These are phyloP conservation scores for Nesogale talazaci DNA, from an alignment of 2,113 vertebrate genomes.

Conservation along the genomic window DNA sequence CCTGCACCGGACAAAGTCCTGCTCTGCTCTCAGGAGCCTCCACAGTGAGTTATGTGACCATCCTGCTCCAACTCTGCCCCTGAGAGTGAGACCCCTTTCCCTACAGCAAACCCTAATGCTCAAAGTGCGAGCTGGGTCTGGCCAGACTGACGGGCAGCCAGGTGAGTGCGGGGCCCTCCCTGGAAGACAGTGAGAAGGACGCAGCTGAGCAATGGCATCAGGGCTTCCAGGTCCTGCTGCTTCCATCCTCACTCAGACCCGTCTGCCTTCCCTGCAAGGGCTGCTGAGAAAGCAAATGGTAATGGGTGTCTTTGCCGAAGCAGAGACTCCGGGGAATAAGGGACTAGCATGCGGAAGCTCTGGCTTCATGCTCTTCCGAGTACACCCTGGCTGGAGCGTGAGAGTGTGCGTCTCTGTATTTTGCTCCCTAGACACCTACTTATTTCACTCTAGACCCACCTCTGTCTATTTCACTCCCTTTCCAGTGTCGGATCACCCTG, in stretches of 20 bases:
- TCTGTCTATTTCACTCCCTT: background rate
- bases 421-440: background rate
- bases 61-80: background rate
- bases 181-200: no score
- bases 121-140: background rate
- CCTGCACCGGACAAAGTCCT: background rate
- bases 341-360: background rate
- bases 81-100: background rate
- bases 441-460: background rate
- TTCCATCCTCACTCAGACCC: background rate
- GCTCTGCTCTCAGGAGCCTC: background rate
- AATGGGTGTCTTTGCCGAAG: background rate
- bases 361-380: background rate
- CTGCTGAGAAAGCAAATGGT: background rate
- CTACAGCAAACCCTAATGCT: background rate
- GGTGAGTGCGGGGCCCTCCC: background rate
- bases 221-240: background rate
- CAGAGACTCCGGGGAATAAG: background rate
- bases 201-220: background rate
- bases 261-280: background rate
- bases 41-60: background rate
- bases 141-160: background rate
- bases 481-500: background rate
- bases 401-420: background rate
- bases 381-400: background rate